Evolutionary conservation across 2,797 vertebrate genomes (phyloP), one percentile per base, ranked within the genome.

Genomic region (Hybognathus amarus): DNA sequence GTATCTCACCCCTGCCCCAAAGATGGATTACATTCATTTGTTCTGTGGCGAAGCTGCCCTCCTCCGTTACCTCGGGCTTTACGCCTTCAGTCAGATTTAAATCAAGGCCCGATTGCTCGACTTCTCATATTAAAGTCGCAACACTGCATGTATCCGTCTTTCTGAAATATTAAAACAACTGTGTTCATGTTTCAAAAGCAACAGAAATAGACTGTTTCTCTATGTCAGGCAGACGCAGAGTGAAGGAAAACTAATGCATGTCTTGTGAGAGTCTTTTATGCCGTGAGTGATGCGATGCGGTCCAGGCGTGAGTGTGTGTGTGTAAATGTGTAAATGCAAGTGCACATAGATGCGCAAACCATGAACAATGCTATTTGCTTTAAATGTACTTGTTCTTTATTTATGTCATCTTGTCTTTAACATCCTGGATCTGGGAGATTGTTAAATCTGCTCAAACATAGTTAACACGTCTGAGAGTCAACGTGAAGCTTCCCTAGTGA

Each of bases 81-180:
- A 22, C 20, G 27, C 68, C 68, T 71, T 45, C 68, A 63, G 68
- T 71, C 79, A 73, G 68, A 81, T 73, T 61, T 81, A 81, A 73
- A 81, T 61, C 79, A 63, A 27, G 7, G 4, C 27, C 68, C 63
- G 79, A 81, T 81, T 63, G 79, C 68, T 81, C 63, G 79, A 73
- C 79, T 81, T 81, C 79, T 73, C 17, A 80, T 69, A 70, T 71
- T 71, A 71, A 71, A 63, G 68, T 13, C 36, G 27, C 3, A 6
- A 30, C 13, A 18, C 54, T 17, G 47, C 47, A 50, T 50, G 54
- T 47, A 73, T 80, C 68, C 45, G 79, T 81, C 68, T 71, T 73
- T 63, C 38, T 73, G 27, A 73, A 47, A 71, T 73, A 81, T 81
- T 81, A 63, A 63, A 47, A 81, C 79, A 81, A 36, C 68, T 24